These are phyloP conservation scores for Pristionchus entomophagus DNA, from an alignment of 2,888 invertebrate species.

Conservation along the genomic window DNA sequence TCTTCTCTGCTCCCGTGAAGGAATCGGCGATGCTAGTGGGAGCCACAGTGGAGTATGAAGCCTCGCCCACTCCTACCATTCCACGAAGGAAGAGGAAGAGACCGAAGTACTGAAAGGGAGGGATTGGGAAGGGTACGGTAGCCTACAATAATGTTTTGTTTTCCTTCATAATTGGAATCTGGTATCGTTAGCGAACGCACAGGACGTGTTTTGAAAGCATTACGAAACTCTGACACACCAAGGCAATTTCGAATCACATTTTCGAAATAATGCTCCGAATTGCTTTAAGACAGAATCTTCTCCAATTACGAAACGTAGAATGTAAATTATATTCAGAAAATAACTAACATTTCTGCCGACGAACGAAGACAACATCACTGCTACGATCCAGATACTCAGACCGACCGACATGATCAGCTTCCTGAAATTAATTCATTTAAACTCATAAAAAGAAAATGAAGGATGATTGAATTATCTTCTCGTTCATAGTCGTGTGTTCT, in stretches of 20 bases:
- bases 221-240: too few species aligned
- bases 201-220: too few species aligned
- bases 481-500: too few species aligned
- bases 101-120: conserved; percentile 81
- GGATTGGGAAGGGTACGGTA: background rate
- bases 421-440: too few species aligned
- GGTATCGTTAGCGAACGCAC: too few species aligned
- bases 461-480: too few species aligned
- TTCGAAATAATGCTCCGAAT: too few species aligned
- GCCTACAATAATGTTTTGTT: conserved; percentile 25
- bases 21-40: conserved; percentile 98
- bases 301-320: too few species aligned
- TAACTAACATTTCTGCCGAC: conserved; percentile 81
- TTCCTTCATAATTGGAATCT: too few species aligned
- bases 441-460: too few species aligned
- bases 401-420: conserved; percentile 91
- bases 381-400: conserved; percentile 91
- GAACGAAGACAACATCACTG: conserved; percentile 92
- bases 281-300: conserved; percentile 15
- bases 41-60: conserved; percentile 98
- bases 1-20: conserved; percentile 88
- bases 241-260: too few species aligned
- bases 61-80: conserved; percentile 96
- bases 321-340: too few species aligned
- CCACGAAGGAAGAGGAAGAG: conserved; percentile 90